These are phyloP conservation scores for Aleiodes sp. DNA, from an alignment of 1,140 invertebrate genomes.

Conservation along the genomic window DNA sequence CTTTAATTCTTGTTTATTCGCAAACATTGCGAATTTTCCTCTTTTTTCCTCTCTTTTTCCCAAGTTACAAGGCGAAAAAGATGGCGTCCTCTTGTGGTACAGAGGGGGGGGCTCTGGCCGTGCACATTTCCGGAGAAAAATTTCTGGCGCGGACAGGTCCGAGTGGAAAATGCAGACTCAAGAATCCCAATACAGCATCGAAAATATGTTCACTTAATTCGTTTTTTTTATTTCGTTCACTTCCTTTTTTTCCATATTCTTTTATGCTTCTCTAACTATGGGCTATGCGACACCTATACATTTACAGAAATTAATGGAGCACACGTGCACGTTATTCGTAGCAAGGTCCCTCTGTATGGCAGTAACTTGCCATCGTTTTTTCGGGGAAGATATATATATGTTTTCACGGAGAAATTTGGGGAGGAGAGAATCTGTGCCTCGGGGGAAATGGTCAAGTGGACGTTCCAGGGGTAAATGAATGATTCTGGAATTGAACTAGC, in stretches of 20 bases:
- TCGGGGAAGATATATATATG: too few relatives aligned
- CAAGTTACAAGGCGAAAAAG: not conserved
- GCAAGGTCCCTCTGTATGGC: too few relatives aligned
- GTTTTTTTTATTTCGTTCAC: not conserved
- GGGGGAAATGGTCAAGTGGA: too few relatives aligned
- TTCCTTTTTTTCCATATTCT: not conserved
- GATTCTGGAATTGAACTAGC: too few relatives aligned
- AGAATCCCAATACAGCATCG: not conserved
- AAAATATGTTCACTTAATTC: not conserved
- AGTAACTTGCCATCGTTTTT: conserved; percentile 21
- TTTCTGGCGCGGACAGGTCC: conserved; percentile 37
- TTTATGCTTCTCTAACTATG: too few relatives aligned
- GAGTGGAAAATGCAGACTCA: conserved; percentile 38
- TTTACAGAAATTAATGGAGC: conserved; percentile 37
- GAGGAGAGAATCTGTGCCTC: too few relatives aligned
- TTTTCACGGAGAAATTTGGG: too few relatives aligned
- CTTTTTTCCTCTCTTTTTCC: not conserved
- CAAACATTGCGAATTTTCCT: not conserved
- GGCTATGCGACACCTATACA: conserved; percentile 26
- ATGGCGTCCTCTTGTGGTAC: not conserved
- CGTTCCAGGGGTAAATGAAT: too few relatives aligned
- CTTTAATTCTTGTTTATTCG: not conserved
- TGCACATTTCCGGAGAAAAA: conserved; percentile 14
- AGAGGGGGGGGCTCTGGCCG: conserved; percentile 23
- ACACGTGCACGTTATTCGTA: conserved; percentile 37